phyloP scores from a whole-genome alignment of 1,140 invertebrate species.

The Amyelois transitella region DNA sequence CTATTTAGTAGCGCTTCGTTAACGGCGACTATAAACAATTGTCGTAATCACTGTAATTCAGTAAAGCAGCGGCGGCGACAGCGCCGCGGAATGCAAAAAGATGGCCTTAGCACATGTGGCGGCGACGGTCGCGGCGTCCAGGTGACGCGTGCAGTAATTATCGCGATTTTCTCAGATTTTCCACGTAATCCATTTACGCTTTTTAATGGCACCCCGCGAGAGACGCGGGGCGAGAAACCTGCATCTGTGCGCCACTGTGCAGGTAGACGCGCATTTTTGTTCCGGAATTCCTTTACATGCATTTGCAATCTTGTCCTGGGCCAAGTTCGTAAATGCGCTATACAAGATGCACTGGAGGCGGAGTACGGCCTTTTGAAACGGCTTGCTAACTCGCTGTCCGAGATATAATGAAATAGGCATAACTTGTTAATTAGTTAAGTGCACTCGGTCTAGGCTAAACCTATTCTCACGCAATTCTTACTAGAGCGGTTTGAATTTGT shows the following conservation, averaged over 20 bases:
- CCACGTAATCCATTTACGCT: slow-evolving; percentile 64
- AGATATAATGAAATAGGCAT: slow-evolving; percentile 2
- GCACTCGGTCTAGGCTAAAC: slow-evolving; percentile 1
- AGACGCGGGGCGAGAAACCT: slow-evolving; percentile 17
- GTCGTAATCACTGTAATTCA: slow-evolving; percentile 28
- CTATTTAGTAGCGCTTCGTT: slow-evolving; percentile 9
- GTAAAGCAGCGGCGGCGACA: slow-evolving; percentile 21
- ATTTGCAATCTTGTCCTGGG: slow-evolving; percentile 59
- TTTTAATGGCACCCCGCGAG: slow-evolving; percentile 36
- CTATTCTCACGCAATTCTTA: slow-evolving; percentile 27
- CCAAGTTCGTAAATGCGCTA: slow-evolving; percentile 9
- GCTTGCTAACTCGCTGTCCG: not conserved
- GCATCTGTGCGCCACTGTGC: slow-evolving; percentile 44
- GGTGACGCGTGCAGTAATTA: slow-evolving; percentile 30
- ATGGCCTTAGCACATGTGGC: slow-evolving; percentile 37
- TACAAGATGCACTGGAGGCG: slow-evolving; percentile 2
- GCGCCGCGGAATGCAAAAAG: slow-evolving; percentile 48
- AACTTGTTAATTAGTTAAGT: slow-evolving; percentile 7
- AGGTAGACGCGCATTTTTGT: slow-evolving; percentile 67
- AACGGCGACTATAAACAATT: slow-evolving; percentile 33
- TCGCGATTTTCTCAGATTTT: slow-evolving; percentile 66
- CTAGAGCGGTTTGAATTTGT: not conserved
- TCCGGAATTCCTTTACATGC: slow-evolving; percentile 63
- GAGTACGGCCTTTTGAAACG: not conserved
- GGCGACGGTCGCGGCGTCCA: slow-evolving; percentile 32